A percentile compares a stretch with the other conserved stretches of the same genome.
Evolutionary conservation across 1,140 invertebrate species (phyloP).

Genomic region (Drosophila subpulchrella): DNA sequence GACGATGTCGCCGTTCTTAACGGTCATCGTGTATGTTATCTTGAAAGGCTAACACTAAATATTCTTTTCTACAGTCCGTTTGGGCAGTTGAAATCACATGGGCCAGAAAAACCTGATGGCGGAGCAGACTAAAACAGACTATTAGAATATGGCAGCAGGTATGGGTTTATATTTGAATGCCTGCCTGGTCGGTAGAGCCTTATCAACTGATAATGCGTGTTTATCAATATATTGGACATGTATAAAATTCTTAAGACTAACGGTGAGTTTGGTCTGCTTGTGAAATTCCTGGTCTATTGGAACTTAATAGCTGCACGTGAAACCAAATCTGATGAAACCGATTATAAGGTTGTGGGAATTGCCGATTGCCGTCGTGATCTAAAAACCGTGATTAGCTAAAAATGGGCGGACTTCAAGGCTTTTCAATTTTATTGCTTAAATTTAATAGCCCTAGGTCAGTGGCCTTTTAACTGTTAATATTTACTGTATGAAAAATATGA

Average conservation of each 20-base stretch:
- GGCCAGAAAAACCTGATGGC: slow-evolving; percentile 9
- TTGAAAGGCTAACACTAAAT: slow-evolving; percentile 3
- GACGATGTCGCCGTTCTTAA: slow-evolving; percentile 55
- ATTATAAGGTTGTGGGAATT: background rate
- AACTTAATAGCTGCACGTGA: slow-evolving; percentile 11
- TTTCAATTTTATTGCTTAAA: background rate
- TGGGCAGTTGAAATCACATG: background rate
- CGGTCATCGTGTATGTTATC: slow-evolving; percentile 49
- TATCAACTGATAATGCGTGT: slow-evolving; percentile 37
- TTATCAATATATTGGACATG: slow-evolving; percentile 35
- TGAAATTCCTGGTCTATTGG: slow-evolving; percentile 13
- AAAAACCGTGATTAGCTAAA: background rate
- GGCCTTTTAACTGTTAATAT: background rate
- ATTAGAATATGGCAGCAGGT: slow-evolving; percentile 22
- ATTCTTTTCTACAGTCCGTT: background rate
- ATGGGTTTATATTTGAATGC: slow-evolving; percentile 47
- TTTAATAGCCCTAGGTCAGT: slow-evolving; percentile 16
- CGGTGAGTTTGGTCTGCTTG: slow-evolving; percentile 32
- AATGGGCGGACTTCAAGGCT: background rate
- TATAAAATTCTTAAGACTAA: slow-evolving; percentile 45
- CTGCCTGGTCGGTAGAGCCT: background rate
- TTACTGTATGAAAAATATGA: background rate
- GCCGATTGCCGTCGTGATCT: background rate
- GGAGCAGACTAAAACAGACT: slow-evolving; percentile 11
- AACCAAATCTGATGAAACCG: background rate